These are phyloP conservation scores for Atlantisia rogersi DNA, from an alignment of 2,113 vertebrate genomes.

Conservation along the genomic window DNA sequence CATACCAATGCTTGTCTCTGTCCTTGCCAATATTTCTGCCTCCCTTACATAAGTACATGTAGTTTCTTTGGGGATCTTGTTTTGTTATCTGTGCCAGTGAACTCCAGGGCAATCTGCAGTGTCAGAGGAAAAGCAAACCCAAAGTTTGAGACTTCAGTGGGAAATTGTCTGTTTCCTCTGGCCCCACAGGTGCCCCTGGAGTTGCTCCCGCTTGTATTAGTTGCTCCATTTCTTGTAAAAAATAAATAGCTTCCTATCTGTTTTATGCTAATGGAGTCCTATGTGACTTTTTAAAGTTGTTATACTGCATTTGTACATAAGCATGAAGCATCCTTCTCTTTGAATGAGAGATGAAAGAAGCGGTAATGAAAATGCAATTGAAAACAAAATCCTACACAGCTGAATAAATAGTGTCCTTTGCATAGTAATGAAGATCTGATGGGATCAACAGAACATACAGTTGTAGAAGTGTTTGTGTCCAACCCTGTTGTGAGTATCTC, in stretches of 20 bases:
- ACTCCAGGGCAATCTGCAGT: not conserved
- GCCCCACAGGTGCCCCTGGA: not conserved
- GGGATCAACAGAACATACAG: not conserved
- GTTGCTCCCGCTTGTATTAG: not conserved
- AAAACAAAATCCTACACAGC: constrained; percentile 1
- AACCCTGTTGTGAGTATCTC: not conserved
- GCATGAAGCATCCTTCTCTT: not conserved
- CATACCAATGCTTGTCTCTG: not conserved
- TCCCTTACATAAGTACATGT: not conserved
- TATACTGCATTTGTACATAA: not conserved
- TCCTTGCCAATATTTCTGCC: not conserved
- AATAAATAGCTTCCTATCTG: not conserved
- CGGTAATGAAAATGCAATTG: not conserved
- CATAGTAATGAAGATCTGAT: not conserved
- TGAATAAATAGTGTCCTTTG: constrained; percentile 11
- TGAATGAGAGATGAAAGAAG: constrained; percentile 2
- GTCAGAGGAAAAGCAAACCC: not conserved
- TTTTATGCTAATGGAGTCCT: not conserved
- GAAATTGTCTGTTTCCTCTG: not conserved
- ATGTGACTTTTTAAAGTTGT: not conserved
- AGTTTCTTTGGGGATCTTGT: not conserved
- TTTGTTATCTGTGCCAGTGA: not conserved
- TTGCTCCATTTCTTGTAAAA: not conserved
- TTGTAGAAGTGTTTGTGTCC: not conserved
- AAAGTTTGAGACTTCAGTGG: not conserved